Percentiles rank a stretch among this genome's conserved stretches.
Evolutionary conservation across 2,797 vertebrate genomes (phyloP).

Genomic region (Alauda arvensis): DNA sequence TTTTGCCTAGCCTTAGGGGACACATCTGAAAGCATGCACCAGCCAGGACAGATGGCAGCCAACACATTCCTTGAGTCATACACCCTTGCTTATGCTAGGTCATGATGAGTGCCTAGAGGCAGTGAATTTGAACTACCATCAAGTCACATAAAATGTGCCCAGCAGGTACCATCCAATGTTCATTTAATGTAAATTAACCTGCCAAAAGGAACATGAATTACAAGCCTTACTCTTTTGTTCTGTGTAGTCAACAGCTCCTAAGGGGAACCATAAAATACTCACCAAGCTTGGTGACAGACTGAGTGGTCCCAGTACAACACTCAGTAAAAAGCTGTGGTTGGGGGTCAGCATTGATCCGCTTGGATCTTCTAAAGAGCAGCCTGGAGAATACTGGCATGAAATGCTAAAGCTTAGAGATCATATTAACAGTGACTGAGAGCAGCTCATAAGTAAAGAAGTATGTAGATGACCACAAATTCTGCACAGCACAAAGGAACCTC

Average conservation of each 20-base stretch:
- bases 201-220: neutral
- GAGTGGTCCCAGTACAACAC: neutral
- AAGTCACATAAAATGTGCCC: neutral
- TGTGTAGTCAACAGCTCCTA: neutral
- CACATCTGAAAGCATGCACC: neutral
- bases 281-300: neutral
- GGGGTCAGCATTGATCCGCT: neutral
- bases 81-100: neutral
- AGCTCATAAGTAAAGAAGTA: neutral
- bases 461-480: neutral
- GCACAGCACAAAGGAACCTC: neutral
- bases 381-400: accelerated
- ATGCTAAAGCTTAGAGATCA: neutral
- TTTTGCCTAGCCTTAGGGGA: neutral
- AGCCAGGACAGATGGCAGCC: constrained; percentile 20
- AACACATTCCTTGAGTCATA: neutral
- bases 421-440: neutral
- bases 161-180: neutral
- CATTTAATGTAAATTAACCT: constrained; percentile 5
- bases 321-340: neutral
- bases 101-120: neutral
- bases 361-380: neutral
- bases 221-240: neutral
- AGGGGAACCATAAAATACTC: neutral
- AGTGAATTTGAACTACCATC: neutral